phyloP scores from a whole-genome alignment of 92 coral and sea anemone species.

The Muricea muricata region DNA sequence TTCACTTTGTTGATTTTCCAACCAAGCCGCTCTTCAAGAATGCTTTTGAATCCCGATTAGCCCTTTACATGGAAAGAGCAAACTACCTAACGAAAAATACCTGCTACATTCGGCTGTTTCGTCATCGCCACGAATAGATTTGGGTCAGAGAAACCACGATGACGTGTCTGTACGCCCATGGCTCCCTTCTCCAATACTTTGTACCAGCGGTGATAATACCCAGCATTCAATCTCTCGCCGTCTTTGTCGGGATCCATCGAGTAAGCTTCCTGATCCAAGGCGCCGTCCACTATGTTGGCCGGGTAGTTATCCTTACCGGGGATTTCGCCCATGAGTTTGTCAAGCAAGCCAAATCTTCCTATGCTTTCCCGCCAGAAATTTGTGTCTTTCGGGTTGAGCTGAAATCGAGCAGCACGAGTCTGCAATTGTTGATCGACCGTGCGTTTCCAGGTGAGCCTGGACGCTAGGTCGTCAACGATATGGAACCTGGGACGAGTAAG shows the following conservation, averaged over 20 bases:
- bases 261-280: constrained; percentile 73
- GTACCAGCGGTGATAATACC: constrained; percentile 86
- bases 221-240: constrained; percentile 65
- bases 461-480: constrained; percentile 53
- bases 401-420: constrained; percentile 74
- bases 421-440: constrained; percentile 33
- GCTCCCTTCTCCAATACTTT: constrained; percentile 79
- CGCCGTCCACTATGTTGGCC: constrained; percentile 76
- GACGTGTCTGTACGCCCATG: constrained; percentile 84
- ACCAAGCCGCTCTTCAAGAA: too few species aligned
- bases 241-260: constrained; percentile 67
- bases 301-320: constrained; percentile 89
- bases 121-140: constrained; percentile 92
- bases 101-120: constrained; percentile 84
- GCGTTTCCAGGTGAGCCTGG: not conserved
- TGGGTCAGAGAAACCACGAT: constrained; percentile 84
- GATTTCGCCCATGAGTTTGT: constrained; percentile 67
- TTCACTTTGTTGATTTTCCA: too few species aligned
- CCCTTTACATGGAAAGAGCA: too few species aligned
- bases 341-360: constrained; percentile 45
- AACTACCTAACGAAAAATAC: constrained; percentile 17
- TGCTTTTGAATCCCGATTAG: too few species aligned
- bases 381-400: constrained; percentile 62
- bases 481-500: constrained; percentile 56
- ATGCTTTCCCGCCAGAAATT: constrained; percentile 10